A percentile compares a stretch with the other conserved stretches of the same genome.
phyloP scores from a whole-genome alignment of 2,797 vertebrate species.

The Austrolebias charrua region DNA sequence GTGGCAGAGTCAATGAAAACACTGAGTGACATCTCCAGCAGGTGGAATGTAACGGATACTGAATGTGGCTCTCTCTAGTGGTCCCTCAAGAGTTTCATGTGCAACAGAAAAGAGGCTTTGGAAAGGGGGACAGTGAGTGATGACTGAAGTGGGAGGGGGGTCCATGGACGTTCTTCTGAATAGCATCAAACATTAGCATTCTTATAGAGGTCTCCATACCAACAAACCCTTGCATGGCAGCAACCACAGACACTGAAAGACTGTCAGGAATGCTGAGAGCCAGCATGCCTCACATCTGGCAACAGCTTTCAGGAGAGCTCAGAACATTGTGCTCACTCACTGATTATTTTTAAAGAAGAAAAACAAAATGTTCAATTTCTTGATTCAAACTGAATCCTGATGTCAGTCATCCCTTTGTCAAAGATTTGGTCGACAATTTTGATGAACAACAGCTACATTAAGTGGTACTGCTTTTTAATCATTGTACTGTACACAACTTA shows the following conservation, averaged over 20 bases:
- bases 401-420: slow-evolving; percentile 17
- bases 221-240: slow-evolving; percentile 51
- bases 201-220: slow-evolving; percentile 68
- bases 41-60: slow-evolving; percentile 44
- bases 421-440: not conserved
- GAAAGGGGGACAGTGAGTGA: not conserved
- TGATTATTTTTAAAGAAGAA: slow-evolving; percentile 31
- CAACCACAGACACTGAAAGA: slow-evolving; percentile 57
- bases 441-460: too few relatives aligned
- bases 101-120: slow-evolving; percentile 32
- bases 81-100: slow-evolving; percentile 49
- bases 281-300: slow-evolving; percentile 3
- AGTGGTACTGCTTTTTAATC: too few relatives aligned
- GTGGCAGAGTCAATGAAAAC: slow-evolving; percentile 16
- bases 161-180: slow-evolving; percentile 44
- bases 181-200: slow-evolving; percentile 73
- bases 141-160: not conserved
- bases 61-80: slow-evolving; percentile 41
- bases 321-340: slow-evolving; percentile 24
- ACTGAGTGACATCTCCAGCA: slow-evolving; percentile 20
- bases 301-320: slow-evolving; percentile 1
- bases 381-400: slow-evolving; percentile 13
- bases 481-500: too few relatives aligned
- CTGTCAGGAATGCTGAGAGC: slow-evolving; percentile 52
- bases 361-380: slow-evolving; percentile 9